A percentile compares a stretch with the other conserved stretches of the same genome.
These are phyloP conservation scores for Coelogynopora nodosa DNA, from an alignment of 2,888 invertebrate genomes.

Conservation along the genomic window DNA sequence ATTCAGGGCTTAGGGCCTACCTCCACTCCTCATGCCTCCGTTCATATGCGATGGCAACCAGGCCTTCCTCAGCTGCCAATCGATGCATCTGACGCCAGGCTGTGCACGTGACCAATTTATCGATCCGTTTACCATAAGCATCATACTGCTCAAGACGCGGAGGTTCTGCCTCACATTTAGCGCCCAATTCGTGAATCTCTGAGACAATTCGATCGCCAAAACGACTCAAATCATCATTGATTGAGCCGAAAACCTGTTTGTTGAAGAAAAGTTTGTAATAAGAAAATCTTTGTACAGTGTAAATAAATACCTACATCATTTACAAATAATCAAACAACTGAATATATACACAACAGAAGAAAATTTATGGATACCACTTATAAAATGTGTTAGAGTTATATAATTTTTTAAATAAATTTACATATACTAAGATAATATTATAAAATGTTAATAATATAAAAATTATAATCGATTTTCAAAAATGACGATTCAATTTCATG, in stretches of 20 bases:
- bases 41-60: conserved; percentile 64
- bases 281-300: neutral
- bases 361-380: neutral
- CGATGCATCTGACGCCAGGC: conserved; percentile 65
- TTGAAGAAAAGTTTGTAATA: conserved; percentile 50
- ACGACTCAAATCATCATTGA: conserved; percentile 58
- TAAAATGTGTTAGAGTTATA: too few species aligned
- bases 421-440: too few species aligned
- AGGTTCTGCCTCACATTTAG: conserved; percentile 63
- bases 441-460: too few species aligned
- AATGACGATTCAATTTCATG: too few species aligned
- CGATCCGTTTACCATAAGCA: conserved; percentile 65
- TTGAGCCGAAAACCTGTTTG: conserved; percentile 53
- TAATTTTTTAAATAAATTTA: too few species aligned
- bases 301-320: neutral
- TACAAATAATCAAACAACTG: neutral
- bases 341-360: neutral
- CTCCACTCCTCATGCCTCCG: conserved; percentile 59
- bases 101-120: conserved; percentile 63
- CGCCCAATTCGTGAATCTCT: conserved; percentile 62
- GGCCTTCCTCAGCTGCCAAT: conserved; percentile 65
- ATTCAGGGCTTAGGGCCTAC: conserved; percentile 50
- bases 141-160: conserved; percentile 63
- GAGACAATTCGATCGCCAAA: conserved; percentile 64
- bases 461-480: too few species aligned